phyloP scores from a whole-genome alignment of 64 coral and sea anemone genomes.

The Stichodactyla helianthus region DNA sequence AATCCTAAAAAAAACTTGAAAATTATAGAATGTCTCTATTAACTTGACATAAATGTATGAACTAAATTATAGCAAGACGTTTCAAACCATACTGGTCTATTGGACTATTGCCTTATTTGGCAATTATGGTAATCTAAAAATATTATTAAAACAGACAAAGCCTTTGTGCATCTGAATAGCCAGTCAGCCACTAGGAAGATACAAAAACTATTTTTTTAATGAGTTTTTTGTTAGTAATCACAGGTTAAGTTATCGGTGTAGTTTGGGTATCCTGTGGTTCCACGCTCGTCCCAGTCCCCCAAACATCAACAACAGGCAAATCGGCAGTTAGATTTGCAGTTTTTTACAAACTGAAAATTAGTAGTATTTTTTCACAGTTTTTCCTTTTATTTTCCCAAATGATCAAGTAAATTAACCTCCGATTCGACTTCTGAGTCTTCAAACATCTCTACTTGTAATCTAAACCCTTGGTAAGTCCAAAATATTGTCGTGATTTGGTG shows the following conservation, averaged over 20 bases:
- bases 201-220: background rate
- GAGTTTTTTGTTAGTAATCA: background rate
- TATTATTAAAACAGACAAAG: background rate
- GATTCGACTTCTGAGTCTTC: slow-evolving; percentile 16
- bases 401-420: slow-evolving; percentile 4
- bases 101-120: no score
- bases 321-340: slow-evolving; percentile 25
- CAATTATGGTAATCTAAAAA: background rate
- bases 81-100: no score
- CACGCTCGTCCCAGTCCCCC: background rate
- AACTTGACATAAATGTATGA: no score
- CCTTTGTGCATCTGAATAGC: background rate
- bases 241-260: background rate
- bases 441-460: background rate
- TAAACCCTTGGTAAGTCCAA: background rate
- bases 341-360: background rate
- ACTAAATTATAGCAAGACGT: no score
- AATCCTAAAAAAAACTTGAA: no score
- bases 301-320: slow-evolving; percentile 19
- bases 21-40: no score
- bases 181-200: background rate
- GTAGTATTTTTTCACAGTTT: background rate
- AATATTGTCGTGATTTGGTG: background rate
- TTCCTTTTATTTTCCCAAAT: slow-evolving; percentile 7
- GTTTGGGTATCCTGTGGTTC: background rate